A percentile compares a stretch with the other conserved stretches of the same genome.
These are phyloP conservation scores for Eueremaeus valkanovi DNA, from an alignment of 2,888 invertebrate genomes.

Conservation along the genomic window DNA sequence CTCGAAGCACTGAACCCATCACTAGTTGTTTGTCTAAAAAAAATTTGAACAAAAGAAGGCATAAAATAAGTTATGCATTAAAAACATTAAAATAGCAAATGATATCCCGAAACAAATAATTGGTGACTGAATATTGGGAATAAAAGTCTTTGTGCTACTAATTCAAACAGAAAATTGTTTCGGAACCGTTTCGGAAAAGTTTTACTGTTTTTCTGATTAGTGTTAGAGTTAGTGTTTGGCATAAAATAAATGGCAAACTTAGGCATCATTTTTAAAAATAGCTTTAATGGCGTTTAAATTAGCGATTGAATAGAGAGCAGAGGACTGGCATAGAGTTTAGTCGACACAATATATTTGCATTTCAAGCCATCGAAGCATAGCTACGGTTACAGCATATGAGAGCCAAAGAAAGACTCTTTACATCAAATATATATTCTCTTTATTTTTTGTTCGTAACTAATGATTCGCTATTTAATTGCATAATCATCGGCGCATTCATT, in stretches of 20 bases:
- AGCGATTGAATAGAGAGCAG: not conserved
- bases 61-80: too few relatives aligned
- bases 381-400: too few relatives aligned
- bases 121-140: too few relatives aligned
- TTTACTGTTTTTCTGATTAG: too few relatives aligned
- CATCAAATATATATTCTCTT: not conserved
- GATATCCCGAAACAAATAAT: not conserved
- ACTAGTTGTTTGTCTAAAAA: too few relatives aligned
- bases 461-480: conserved; percentile 16
- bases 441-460: not conserved
- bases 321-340: too few relatives aligned
- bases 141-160: too few relatives aligned
- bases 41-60: not conserved
- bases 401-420: not conserved
- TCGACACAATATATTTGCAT: too few relatives aligned
- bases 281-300: not conserved
- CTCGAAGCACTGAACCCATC: not conserved
- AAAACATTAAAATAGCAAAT: not conserved
- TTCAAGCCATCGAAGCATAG: not conserved
- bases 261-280: too few relatives aligned
- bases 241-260: too few relatives aligned
- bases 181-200: too few relatives aligned
- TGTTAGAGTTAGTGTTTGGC: not conserved
- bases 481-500: not conserved
- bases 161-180: too few relatives aligned